phyloP scores from a whole-genome alignment of 1,140 invertebrate genomes.

The Araneus ventricosus region DNA sequence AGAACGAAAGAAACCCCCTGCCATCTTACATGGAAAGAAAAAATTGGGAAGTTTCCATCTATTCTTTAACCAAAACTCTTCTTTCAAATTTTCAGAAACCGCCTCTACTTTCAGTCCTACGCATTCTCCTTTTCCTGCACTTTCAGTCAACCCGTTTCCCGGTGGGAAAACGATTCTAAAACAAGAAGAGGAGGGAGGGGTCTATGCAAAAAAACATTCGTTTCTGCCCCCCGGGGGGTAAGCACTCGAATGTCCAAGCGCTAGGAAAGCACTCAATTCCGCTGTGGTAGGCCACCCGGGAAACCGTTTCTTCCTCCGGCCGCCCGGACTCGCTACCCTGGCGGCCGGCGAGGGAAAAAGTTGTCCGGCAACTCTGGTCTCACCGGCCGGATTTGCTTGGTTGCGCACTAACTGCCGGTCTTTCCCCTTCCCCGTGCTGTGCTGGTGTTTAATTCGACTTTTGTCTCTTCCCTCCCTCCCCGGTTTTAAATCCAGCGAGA shows the following conservation, averaged over 20 bases:
- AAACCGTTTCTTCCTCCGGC: not conserved
- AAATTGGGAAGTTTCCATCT: not conserved
- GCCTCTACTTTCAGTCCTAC: not conserved
- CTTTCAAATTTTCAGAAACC: constrained; percentile 34
- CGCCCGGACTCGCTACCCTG: not conserved
- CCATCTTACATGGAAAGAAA: not conserved
- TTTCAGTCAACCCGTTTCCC: not conserved
- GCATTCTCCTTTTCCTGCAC: not conserved
- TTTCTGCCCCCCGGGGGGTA: constrained; percentile 1
- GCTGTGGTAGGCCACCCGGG: constrained; percentile 14
- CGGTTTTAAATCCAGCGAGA: not conserved
- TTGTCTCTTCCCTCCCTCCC: not conserved
- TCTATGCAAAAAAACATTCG: constrained; percentile 38
- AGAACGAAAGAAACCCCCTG: too few species aligned
- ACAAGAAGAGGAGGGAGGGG: not conserved
- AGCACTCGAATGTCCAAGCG: not conserved
- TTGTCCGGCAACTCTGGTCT: not conserved
- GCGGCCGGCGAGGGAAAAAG: not conserved
- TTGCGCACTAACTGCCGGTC: constrained; percentile 31
- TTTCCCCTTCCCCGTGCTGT: not conserved
- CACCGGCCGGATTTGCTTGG: constrained; percentile 20
- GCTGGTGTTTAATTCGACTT: constrained; percentile 23
- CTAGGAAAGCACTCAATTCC: constrained; percentile 12
- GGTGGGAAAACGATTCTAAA: constrained; percentile 7
- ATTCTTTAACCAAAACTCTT: not conserved